Evolutionary conservation across 2,888 invertebrate genomes (phyloP).

Genomic region (Rapana venosa): DNA sequence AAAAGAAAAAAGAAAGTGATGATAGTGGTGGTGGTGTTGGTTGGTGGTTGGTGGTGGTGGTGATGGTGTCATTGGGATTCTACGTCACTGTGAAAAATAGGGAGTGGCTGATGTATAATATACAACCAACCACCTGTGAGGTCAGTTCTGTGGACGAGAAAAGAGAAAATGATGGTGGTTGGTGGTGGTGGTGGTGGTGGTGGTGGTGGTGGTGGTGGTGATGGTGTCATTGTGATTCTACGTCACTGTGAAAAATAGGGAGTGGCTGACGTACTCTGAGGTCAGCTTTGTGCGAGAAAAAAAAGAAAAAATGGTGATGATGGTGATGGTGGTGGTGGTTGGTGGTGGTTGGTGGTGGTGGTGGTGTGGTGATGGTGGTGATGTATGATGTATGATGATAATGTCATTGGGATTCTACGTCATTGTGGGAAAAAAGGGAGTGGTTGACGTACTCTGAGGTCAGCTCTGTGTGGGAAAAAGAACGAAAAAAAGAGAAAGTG

Average conservation of each 20-base stretch:
- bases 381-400: too few relatives aligned
- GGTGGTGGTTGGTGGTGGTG: too few relatives aligned
- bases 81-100: neutral
- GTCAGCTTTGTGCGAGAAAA: neutral
- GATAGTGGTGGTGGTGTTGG: too few relatives aligned
- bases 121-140: too few relatives aligned
- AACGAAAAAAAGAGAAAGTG: too few relatives aligned
- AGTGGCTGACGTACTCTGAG: neutral
- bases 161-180: too few relatives aligned
- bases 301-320: neutral
- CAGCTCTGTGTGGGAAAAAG: neutral
- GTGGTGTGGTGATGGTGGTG: too few relatives aligned
- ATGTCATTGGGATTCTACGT: too few relatives aligned
- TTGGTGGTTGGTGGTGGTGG: neutral
- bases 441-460: conserved; percentile 8
- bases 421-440: neutral
- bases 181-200: neutral
- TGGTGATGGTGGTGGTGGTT: too few relatives aligned
- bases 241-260: neutral
- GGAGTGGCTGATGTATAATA: conserved; percentile 3
- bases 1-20: neutral
- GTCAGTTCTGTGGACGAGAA: neutral
- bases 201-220: too few relatives aligned
- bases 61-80: too few relatives aligned
- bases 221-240: too few relatives aligned